Evolutionary conservation across 2,797 vertebrate species (phyloP).

Genomic region (Sebastes umbrosus): DNA sequence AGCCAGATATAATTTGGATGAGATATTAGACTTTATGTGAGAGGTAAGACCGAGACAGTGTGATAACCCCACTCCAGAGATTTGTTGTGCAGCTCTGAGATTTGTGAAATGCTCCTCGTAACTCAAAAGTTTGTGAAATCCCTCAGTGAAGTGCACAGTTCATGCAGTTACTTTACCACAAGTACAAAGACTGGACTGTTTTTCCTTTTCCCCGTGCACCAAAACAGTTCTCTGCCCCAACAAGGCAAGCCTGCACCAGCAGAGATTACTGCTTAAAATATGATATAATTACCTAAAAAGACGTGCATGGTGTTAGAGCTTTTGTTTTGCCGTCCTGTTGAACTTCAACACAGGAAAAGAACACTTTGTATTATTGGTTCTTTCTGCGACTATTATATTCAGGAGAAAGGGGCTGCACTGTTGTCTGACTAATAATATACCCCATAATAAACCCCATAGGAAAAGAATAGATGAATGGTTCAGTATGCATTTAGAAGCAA

Average conservation of each 20-base stretch:
- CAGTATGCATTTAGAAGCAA: conserved; percentile 36
- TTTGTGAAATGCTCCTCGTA: conserved; percentile 9
- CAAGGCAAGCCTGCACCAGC: conserved; percentile 7
- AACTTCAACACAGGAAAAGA: conserved; percentile 29
- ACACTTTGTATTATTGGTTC: conserved; percentile 17
- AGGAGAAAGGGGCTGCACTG: conserved; percentile 18
- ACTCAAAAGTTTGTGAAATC: conserved; percentile 31
- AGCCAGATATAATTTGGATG: background rate
- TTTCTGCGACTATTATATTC: conserved; percentile 29
- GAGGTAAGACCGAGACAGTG: background rate
- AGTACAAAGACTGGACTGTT: conserved; percentile 58
- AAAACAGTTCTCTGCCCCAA: conserved; percentile 25
- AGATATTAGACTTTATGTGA: background rate
- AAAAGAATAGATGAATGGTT: conserved; percentile 58
- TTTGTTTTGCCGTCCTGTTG: background rate
- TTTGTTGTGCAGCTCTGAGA: conserved; percentile 3
- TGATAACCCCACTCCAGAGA: conserved; percentile 9
- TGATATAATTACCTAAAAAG: conserved; percentile 6
- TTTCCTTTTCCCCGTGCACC: conserved; percentile 24
- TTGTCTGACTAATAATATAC: conserved; percentile 39
- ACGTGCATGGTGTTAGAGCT: conserved; percentile 1
- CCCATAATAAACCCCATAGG: conserved; percentile 41
- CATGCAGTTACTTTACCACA: conserved; percentile 41
- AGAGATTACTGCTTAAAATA: conserved; percentile 20
- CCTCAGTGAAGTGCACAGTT: conserved; percentile 36